These are phyloP conservation scores for Glomeris marginata DNA, from an alignment of 2,888 invertebrate species.

Conservation along the genomic window DNA sequence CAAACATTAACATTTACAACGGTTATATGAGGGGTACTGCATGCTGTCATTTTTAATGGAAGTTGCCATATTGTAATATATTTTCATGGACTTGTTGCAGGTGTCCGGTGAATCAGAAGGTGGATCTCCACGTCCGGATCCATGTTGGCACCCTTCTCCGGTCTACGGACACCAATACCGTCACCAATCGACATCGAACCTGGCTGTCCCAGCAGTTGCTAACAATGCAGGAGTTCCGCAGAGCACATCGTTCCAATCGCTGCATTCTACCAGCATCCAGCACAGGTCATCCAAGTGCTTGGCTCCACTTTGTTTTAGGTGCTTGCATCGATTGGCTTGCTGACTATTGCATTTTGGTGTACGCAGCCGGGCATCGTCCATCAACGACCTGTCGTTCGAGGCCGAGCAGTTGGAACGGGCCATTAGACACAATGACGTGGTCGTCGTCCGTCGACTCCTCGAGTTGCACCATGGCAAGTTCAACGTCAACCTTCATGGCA, in stretches of 20 bases:
- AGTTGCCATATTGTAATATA: no score
- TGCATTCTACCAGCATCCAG: conserved; percentile 14
- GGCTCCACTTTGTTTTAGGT: conserved; percentile 7
- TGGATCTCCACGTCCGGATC: conserved; percentile 3
- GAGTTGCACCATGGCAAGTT: conserved; percentile 38
- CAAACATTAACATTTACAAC: no score
- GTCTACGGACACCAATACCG: conserved; percentile 9
- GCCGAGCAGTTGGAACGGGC: conserved; percentile 38
- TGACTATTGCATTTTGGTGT: conserved; percentile 2
- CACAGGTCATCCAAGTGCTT: conserved; percentile 10
- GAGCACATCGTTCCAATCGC: conserved; percentile 11
- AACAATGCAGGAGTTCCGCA: conserved; percentile 8
- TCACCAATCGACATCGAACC: conserved; percentile 10
- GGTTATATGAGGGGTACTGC: no score
- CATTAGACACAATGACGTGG: conserved; percentile 36
- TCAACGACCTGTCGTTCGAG: conserved; percentile 34
- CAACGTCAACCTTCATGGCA: conserved; percentile 30
- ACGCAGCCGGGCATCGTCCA: conserved; percentile 32
- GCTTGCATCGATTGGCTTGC: neutral
- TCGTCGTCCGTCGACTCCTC: conserved; percentile 35
- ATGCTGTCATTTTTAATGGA: no score
- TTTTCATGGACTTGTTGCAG: no score
- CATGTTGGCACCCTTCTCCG: conserved; percentile 10
- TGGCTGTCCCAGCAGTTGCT: conserved; percentile 8
- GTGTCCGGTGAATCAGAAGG: neutral